A percentile compares a stretch with the other conserved stretches of the same genome.
phyloP scores from a whole-genome alignment of 2,797 vertebrate species.

The Brachyalestes nurse region DNA sequence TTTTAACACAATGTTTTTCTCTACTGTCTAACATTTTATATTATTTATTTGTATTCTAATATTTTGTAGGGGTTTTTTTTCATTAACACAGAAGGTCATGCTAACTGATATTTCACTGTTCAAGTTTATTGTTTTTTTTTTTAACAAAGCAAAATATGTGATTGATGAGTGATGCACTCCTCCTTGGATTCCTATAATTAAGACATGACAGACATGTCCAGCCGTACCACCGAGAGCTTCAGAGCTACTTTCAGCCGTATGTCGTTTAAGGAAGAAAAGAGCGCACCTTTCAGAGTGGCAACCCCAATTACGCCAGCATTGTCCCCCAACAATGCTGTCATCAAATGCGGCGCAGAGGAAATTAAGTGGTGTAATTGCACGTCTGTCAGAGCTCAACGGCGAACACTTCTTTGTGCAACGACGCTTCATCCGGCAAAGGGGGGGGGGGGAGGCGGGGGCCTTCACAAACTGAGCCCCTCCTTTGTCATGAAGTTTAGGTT shows the following conservation, averaged over 20 bases:
- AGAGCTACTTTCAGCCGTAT: neutral
- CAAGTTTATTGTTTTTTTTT: neutral
- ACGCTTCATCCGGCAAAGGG: neutral
- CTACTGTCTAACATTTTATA: too few relatives aligned
- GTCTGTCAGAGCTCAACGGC: conserved; percentile 10
- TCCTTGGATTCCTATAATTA: conserved; percentile 9
- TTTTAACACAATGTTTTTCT: too few relatives aligned
- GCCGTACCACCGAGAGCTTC: neutral
- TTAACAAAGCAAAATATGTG: neutral
- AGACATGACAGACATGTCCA: neutral
- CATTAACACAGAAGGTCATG: too few relatives aligned
- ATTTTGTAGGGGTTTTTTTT: too few relatives aligned
- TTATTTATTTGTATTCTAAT: too few relatives aligned
- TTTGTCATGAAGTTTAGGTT: neutral
- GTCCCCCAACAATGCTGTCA: conserved; percentile 15
- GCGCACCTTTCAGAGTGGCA: conserved; percentile 9
- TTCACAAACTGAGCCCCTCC: neutral
- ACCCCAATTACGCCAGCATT: conserved; percentile 11
- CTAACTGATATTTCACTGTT: too few relatives aligned
- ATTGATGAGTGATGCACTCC: neutral
- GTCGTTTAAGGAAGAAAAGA: neutral
- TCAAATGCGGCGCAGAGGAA: neutral
- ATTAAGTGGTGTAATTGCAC: conserved; percentile 15
- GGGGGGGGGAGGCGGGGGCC: neutral
- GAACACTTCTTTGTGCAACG: neutral